Conservation (phyloP, 2,113 vertebrate species). For the Myodes glareolus region DNA sequence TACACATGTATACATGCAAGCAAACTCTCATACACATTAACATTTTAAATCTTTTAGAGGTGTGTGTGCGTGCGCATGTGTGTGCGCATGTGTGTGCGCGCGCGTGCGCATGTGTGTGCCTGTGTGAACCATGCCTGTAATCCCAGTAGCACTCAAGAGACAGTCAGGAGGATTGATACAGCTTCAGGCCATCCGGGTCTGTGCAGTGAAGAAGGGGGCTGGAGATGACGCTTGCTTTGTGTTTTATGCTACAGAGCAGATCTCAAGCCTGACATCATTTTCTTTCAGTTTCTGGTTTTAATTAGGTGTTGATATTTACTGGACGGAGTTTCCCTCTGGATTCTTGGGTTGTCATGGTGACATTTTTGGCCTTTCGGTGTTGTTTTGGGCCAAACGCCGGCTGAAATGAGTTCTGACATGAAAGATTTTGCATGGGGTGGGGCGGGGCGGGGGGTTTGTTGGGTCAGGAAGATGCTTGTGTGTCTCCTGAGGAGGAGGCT, state of each 20-base stretch:
- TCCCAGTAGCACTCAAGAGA: not conserved
- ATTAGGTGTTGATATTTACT: slow-evolving; percentile 44
- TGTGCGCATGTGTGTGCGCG: not conserved
- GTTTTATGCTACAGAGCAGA: not conserved
- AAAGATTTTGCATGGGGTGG: not conserved
- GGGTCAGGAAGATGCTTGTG: not conserved
- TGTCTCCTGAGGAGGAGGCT: not conserved
- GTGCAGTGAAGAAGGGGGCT: not conserved
- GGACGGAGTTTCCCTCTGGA: slow-evolving; percentile 3
- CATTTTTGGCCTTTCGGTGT: slow-evolving; percentile 37
- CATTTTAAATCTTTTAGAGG: not conserved
- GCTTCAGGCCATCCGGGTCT: not conserved
- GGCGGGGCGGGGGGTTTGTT: too few relatives aligned
- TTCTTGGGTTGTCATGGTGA: slow-evolving; percentile 64
- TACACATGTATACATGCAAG: not conserved
- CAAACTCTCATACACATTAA: not conserved
- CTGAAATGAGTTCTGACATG: slow-evolving; percentile 58
- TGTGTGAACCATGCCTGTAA: not conserved
- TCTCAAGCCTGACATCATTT: not conserved
- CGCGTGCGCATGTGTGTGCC: not conserved
- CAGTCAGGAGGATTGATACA: not conserved
- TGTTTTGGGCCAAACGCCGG: not conserved
- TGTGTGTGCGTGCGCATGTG: not conserved
- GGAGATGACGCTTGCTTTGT: not conserved
- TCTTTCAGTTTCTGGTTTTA: slow-evolving; percentile 32